Percentiles rank a stretch among this genome's conserved stretches.
Conservation (phyloP, 2,888 invertebrate genomes). For the Lamellibrachia columna region DNA sequence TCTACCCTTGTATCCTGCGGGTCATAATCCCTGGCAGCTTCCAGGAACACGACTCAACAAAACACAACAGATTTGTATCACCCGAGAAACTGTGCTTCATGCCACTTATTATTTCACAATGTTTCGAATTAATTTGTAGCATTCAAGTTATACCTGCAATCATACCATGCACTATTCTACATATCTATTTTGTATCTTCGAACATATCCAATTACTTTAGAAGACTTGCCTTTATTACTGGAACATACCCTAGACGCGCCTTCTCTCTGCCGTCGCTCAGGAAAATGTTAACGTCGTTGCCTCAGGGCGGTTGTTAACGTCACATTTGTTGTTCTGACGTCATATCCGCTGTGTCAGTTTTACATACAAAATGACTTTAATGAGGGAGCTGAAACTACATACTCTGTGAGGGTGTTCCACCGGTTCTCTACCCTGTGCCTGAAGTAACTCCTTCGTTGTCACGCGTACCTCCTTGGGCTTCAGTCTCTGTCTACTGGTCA, state of each 20-base stretch:
- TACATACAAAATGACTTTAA: background rate
- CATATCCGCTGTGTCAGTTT: background rate
- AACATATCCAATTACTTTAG: background rate
- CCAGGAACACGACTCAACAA: too few relatives aligned
- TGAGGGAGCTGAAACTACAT: background rate
- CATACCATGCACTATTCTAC: background rate
- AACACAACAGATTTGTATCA: too few relatives aligned
- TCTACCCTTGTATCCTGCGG: too few relatives aligned
- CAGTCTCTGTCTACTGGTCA: too few relatives aligned
- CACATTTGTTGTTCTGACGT: slow-evolving; percentile 10
- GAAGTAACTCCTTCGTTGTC: too few relatives aligned
- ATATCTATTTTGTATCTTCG: background rate
- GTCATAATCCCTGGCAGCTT: too few relatives aligned
- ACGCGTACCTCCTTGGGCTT: too few relatives aligned
- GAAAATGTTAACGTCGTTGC: background rate
- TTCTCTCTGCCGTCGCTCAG: background rate
- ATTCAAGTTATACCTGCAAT: background rate
- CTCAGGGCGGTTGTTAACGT: background rate
- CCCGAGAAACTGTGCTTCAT: too few relatives aligned
- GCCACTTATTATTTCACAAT: too few relatives aligned
- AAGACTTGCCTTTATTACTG: background rate
- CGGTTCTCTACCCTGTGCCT: too few relatives aligned
- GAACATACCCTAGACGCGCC: background rate
- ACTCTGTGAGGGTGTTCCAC: background rate
- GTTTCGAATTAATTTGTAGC: too few relatives aligned